These are phyloP conservation scores for Apteryx mantelli DNA, from an alignment of 2,113 vertebrate genomes.

Conservation along the genomic window DNA sequence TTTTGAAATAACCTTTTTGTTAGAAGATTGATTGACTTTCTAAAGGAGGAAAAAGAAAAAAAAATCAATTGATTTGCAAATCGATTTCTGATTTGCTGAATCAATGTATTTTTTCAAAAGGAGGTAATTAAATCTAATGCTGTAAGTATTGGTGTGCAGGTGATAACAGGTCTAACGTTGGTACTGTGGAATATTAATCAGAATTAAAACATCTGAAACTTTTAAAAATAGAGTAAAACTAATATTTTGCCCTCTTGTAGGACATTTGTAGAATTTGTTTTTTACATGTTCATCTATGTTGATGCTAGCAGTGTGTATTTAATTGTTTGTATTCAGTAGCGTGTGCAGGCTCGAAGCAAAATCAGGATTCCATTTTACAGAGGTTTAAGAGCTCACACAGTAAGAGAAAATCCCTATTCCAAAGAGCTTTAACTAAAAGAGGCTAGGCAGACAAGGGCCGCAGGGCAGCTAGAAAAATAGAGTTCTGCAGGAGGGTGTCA, in stretches of 20 bases:
- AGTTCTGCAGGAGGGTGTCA: not conserved
- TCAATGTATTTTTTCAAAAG: not conserved
- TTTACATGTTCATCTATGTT: not conserved
- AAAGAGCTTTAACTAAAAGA: not conserved
- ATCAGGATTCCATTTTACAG: not conserved
- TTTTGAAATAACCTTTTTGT: not conserved
- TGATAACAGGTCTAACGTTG: not conserved
- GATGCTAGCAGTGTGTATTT: not conserved
- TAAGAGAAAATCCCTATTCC: not conserved
- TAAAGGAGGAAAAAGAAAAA: not conserved
- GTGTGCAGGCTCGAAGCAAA: not conserved
- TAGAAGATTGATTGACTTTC: not conserved
- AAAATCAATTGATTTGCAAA: not conserved
- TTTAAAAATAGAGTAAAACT: not conserved
- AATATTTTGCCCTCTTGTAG: not conserved
- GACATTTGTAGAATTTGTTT: not conserved
- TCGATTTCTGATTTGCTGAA: not conserved
- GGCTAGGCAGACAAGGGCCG: not conserved
- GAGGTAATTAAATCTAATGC: not conserved
- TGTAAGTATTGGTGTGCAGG: not conserved
- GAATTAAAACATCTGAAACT: not conserved
- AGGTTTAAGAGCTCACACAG: not conserved
- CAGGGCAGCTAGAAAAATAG: not conserved
- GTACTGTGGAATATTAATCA: not conserved
- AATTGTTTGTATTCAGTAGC: not conserved